A percentile compares a stretch with the other conserved stretches of the same genome.
Evolutionary conservation across 2,888 invertebrate species (phyloP).

Genomic region (Eupithecia pulchellata): DNA sequence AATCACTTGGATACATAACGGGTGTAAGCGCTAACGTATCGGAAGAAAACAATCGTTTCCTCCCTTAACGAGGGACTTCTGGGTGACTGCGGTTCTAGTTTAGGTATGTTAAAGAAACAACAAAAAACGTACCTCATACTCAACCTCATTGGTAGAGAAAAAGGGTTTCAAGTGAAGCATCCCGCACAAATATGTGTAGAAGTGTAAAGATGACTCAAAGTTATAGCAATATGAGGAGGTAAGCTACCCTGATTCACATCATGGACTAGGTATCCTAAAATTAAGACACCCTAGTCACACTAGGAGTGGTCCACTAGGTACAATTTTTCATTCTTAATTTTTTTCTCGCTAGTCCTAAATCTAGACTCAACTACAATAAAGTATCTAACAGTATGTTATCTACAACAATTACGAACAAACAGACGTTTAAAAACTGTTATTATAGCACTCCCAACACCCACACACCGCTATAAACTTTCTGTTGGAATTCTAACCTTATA

Average conservation of each 20-base stretch:
- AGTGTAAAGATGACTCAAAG: background rate
- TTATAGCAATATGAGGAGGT: background rate
- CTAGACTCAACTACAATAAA: constrained; percentile 6
- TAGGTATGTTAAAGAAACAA: no score
- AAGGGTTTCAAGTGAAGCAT: background rate
- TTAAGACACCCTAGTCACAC: background rate
- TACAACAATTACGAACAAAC: constrained; percentile 29
- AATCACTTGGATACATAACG: background rate
- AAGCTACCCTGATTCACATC: background rate
- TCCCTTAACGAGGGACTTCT: no score
- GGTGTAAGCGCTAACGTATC: no score
- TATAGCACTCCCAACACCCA: constrained; percentile 40
- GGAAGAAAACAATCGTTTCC: no score
- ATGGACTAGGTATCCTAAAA: background rate
- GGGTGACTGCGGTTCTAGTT: no score
- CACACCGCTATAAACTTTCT: constrained; percentile 25
- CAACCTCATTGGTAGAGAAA: constrained; percentile 5
- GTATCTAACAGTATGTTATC: background rate
- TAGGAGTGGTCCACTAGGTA: background rate
- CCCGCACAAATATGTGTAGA: background rate
- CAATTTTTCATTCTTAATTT: background rate
- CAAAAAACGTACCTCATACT: no score
- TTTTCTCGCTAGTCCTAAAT: background rate
- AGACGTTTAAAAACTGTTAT: constrained; percentile 44
- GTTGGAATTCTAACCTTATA: background rate